phyloP scores from a whole-genome alignment of 2,888 invertebrate species.

The Hofmannophila pseudospretella region DNA sequence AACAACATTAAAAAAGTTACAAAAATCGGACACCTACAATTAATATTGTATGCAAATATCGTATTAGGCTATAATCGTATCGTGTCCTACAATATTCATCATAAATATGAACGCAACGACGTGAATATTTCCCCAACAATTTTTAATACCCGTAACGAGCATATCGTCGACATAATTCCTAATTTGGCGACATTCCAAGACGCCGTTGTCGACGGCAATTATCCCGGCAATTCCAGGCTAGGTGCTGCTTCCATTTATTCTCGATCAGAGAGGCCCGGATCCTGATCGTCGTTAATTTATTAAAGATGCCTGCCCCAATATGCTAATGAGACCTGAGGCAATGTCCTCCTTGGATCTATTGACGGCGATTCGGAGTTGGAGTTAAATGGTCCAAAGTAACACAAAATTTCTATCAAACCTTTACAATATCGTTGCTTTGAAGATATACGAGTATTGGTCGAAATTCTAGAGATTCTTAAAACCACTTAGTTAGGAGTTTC shows the following conservation, averaged over 20 bases:
- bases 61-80: no score
- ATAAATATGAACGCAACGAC: no score
- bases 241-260: constrained; percentile 30
- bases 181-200: constrained; percentile 51
- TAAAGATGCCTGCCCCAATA: constrained; percentile 27
- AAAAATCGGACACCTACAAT: no score
- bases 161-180: constrained; percentile 21
- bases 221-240: constrained; percentile 24
- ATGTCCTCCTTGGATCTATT: constrained; percentile 16
- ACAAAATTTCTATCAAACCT: background rate
- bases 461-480: no score
- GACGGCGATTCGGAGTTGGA: background rate
- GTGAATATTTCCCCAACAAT: no score
- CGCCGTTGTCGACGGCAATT: constrained; percentile 37
- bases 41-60: no score
- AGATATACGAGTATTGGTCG: no score
- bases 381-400: no score
- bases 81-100: no score
- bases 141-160: background rate
- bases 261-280: constrained; percentile 15
- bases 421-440: no score
- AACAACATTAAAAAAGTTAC: no score
- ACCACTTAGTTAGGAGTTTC: no score
- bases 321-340: constrained; percentile 34
- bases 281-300: constrained; percentile 29